Evolutionary conservation across 2,888 invertebrate species (phyloP), one percentile per base, ranked within the genome.

Genomic region (Heteropelma amictum): DNA sequence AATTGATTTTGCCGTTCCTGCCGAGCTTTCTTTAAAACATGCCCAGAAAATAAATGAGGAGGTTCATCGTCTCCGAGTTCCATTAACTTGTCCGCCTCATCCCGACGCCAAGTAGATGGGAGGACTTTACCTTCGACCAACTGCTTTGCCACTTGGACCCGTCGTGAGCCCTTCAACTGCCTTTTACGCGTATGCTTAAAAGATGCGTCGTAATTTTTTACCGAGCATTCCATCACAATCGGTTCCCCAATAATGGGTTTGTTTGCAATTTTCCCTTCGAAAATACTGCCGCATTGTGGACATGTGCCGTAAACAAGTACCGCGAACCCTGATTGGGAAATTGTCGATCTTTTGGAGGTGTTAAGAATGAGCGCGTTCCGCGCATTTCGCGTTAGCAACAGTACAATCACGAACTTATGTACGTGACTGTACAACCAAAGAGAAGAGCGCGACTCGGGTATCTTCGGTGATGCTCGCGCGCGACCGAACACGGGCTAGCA

Each of bases 191-290:
- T 21, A 54, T 74, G 77, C 49, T 23, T 23, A 60, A 71, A 60
- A 17, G 45, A 42, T 30, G 28, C 71, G 4, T 77, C 72, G 10
- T 72, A 77, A 61, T 76, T 64, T 64, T 49, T 42, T 26, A 77
- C 47, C 23, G 45, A 54, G 56, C 75, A 77, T 42, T 77, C 72
- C 77, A 77, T 77, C n/a, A 35, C 68, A 10, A 75, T 68, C 45
- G 65, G 26, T 10, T 40, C 12, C 10, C 23, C 3, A n/a, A 23
- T 10, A 3, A 30, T 19, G 8, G 69, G 69, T 19, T 53, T 45
- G 23, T 53, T 51, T n/a, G 40, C 42, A 45, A 53, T 17, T n/a
- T 30, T 23, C 4, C 69, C 60, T 21, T 17, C 21, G 28, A 60
- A 69, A 0, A 14, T 30, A 23, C 60, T 40, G 12, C 42, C 51